These are phyloP conservation scores for Drosophila subpulchrella DNA, from an alignment of 1,140 invertebrate species.

Conservation along the genomic window DNA sequence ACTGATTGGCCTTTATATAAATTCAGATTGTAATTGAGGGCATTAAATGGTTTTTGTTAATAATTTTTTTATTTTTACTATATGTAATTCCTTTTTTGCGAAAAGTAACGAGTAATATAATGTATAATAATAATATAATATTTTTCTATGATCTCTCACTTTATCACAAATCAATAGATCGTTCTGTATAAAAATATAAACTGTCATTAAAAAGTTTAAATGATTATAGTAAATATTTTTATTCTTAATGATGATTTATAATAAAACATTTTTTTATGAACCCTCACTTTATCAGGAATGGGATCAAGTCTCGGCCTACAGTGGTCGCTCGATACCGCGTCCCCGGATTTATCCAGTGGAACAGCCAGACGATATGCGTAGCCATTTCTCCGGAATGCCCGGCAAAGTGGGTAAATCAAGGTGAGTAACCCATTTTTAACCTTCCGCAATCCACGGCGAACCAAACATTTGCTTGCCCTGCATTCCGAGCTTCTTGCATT, in stretches of 20 bases:
- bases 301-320: conserved; percentile 97
- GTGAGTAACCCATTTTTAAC: conserved; percentile 46
- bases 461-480: conserved; percentile 45
- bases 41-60: no score
- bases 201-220: background rate
- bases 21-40: no score
- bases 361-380: conserved; percentile 89
- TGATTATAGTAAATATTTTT: no score
- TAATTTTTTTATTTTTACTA: no score
- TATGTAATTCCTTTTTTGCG: no score
- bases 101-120: no score
- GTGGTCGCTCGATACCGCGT: conserved; percentile 94
- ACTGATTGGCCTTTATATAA: no score
- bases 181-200: no score
- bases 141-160: no score
- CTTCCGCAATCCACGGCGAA: conserved; percentile 8
- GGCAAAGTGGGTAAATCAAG: conserved; percentile 86
- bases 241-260: background rate
- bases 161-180: no score
- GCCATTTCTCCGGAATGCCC: conserved; percentile 87
- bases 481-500: conserved; percentile 40
- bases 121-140: no score
- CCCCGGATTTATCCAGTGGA: conserved; percentile 92
- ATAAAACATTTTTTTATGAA: background rate
- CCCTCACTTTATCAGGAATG: conserved; percentile 87